phyloP scores from a whole-genome alignment of 2,888 invertebrate species.

The Habrosyne pyritoides region DNA sequence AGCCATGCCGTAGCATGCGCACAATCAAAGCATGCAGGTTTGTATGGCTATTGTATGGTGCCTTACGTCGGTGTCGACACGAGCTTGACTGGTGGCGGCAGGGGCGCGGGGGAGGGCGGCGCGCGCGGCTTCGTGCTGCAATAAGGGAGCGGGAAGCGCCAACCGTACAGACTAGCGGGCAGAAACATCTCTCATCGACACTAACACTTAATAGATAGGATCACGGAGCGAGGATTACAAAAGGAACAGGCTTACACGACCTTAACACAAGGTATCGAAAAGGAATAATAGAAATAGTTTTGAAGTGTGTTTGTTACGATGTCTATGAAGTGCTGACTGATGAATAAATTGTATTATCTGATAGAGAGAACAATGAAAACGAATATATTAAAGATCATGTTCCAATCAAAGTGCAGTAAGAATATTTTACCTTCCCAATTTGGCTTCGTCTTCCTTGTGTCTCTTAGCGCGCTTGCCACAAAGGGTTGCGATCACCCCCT shows the following conservation, averaged over 20 bases:
- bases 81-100: conserved; percentile 91
- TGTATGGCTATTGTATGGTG: conserved; percentile 54
- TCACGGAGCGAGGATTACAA: conserved; percentile 34
- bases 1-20: conserved; percentile 64
- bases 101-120: conserved; percentile 90
- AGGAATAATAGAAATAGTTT: conserved; percentile 37
- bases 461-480: conserved; percentile 87
- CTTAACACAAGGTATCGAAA: conserved; percentile 39
- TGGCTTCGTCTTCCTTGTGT: conserved; percentile 91
- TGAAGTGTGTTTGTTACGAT: conserved; percentile 43
- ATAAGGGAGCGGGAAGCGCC: conserved; percentile 98
- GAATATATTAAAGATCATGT: conserved; percentile 17
- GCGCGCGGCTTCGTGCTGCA: conserved; percentile 94
- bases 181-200: conserved; percentile 84
- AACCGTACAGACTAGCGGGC: conserved; percentile 95
- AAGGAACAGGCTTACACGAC: conserved; percentile 33
- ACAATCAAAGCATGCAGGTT: conserved; percentile 78
- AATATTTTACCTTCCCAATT: conserved; percentile 89
- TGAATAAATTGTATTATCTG: conserved; percentile 28
- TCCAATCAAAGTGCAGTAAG: conserved; percentile 11
- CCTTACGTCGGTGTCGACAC: conserved; percentile 88
- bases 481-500: conserved; percentile 87
- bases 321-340: conserved; percentile 63
- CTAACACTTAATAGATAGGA: conserved; percentile 61
- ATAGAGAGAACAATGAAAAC: conserved; percentile 18